Base-by-base conservation (phyloP, 2,113 vertebrate species). In the Coptodon rendalli region DNA sequence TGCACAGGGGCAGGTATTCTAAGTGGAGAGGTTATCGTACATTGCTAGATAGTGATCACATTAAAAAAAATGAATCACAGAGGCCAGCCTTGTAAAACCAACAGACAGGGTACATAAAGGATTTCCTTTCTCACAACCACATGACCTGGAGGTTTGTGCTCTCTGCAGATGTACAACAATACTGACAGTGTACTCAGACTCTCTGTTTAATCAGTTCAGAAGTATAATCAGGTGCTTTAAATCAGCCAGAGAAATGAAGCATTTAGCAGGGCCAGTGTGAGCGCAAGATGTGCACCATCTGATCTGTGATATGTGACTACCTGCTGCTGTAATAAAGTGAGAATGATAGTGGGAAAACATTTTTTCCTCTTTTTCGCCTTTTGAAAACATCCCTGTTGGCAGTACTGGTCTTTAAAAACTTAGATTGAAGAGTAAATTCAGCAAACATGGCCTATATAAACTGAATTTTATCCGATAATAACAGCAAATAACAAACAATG, bases 201-300 rank as follows among this genome's bases (percentile, higher is more conserved):
- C 40, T 36, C 9, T 9, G 38, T 91, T 89, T 88, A 88, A 94
- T 88, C 76, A 79, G 78, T 83, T 85, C 54, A 87, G 50, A 91
- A 88, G 63, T 84, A 78, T 84, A 89, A 90, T 95, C 93, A 92
- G 85, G 87, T 92, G 89, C 59, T 90, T 93, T 89, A 76, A 87
- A 93, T 94, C 89, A 91, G 73, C 45, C 43, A n/a, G 78, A 86
- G 80, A 90, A 90, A 85, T 29, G 14, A 88, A 78, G 82, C 57
- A 89, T 92, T 86, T 57, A 83, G 24, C 57, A 13, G 13, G 5
- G 53, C 17, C 76, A 54, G 57, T 57, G 78, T 59, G 52, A 43
- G 61, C 13, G 43, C 57, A 81, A 80, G 80, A 88, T 83, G 66
- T 88, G 40, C 40, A 88, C n/a, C 40, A 80, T 86, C 79, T 81